Evolutionary conservation across 2,888 invertebrate species (phyloP), one percentile per base, ranked within the genome.

Genomic region (Fragum whitleyi): DNA sequence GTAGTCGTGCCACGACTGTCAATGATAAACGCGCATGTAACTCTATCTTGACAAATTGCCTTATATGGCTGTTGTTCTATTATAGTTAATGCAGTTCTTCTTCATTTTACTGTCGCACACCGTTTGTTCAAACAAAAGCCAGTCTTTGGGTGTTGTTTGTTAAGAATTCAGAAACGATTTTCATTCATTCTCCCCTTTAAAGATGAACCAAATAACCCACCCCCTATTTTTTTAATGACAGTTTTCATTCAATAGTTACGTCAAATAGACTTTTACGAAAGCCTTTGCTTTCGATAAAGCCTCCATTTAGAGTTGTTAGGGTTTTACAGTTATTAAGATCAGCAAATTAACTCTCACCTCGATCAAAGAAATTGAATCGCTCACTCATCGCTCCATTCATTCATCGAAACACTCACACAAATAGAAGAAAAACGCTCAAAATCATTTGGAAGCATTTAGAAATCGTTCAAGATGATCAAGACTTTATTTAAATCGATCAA

Each of bases 11-110:
- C 74, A 72, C 74, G 65, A 77, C 74, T 77, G 61, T 28, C 59
- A 55, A 70, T 79, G 69, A 70, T 73, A 76, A 79, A 73, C 74
- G 74, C 74, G 29, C 71, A 23, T 74, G 83, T 65, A 83, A 83
- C 29, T 61, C 36, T 70, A 83, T 74, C 57, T 77, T 83, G 83
- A 83, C 83, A 83, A 79, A 83, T 83, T 79, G 67, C 83, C 74
- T 70, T 53, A 74, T 71, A 67, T 72, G 78, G 59, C 68, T 36
- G 39, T 72, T 51, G 47, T 61, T 71, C 78, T 78, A 73, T 75
- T 73, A 73, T 75, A 59, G 73, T 74, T 70, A 77, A 74, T 81
- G 77, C 74, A 74, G 61, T 57, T 69, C 55, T 32, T 42, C 72
- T 71, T 69, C 68, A 61, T 75, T 73, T 28, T 51, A 73, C 59